phyloP scores from a whole-genome alignment of 2,113 vertebrate species.

The Rhinogobius similis region DNA sequence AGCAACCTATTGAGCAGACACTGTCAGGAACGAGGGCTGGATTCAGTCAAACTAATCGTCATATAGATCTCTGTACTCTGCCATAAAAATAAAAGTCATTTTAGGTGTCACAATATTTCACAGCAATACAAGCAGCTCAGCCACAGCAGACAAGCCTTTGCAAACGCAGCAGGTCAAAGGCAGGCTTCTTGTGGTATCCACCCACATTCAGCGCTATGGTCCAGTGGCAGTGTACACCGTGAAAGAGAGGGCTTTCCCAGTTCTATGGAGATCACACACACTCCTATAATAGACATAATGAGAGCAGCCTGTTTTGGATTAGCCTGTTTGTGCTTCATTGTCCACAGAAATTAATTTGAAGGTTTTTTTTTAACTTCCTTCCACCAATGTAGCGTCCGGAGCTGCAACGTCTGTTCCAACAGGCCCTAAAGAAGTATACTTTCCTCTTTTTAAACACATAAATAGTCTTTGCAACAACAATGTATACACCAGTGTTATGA shows the following conservation, averaged over 20 bases:
- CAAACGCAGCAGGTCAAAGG: neutral
- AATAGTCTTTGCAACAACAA: neutral
- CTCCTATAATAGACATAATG: slow-evolving; percentile 31
- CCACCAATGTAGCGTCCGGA: neutral
- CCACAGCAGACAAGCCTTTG: neutral
- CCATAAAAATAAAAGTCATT: neutral
- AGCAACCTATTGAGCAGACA: neutral
- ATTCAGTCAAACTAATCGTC: neutral
- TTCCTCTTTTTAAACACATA: neutral
- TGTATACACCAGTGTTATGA: neutral
- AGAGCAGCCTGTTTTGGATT: slow-evolving; percentile 18
- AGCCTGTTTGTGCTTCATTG: slow-evolving; percentile 32
- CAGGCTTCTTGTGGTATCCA: slow-evolving; percentile 8
- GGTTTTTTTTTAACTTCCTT: slow-evolving; percentile 3
- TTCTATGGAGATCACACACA: slow-evolving; percentile 18
- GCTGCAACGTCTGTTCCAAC: slow-evolving; percentile 19
- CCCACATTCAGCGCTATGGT: slow-evolving; percentile 1
- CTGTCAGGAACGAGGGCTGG: neutral
- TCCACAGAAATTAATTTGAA: slow-evolving; percentile 32
- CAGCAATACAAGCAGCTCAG: neutral
- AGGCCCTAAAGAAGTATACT: neutral
- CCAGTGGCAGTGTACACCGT: slow-evolving; percentile 17
- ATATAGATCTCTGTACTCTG: neutral
- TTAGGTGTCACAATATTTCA: neutral
- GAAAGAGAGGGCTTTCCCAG: slow-evolving; percentile 24